Evolutionary conservation across 92 coral and sea anemone genomes (phyloP), one percentile per base, ranked within the genome.

Genomic region (Virgularia gustaviana): DNA sequence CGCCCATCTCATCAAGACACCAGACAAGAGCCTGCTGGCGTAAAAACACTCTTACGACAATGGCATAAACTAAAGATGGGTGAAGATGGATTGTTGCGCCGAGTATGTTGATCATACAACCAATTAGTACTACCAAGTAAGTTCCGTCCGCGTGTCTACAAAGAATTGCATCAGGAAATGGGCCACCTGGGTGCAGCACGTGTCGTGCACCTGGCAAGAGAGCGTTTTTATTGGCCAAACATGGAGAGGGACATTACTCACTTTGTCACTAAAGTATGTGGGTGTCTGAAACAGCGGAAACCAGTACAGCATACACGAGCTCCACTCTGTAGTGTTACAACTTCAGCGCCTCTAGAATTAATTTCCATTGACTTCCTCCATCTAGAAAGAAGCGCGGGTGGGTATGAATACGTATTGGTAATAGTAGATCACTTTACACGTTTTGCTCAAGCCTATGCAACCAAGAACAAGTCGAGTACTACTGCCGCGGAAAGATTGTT

Each of bases 151-250:
- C 23, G 29, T 18, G 87, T 70, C 18, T 83, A 77, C 35, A 37
- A 49, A 35, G 78, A 83, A 71, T 74, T 83, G 19, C 83, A 77
- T 38, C 78, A 83, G 23, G 39, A 83, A 18, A 83, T 67, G 79
- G 87, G 83, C 43, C 86, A 82, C 71, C 52, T 82, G 25, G 80
- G 70, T 27, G 70, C 70, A 5, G 85, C 72, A 20, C 80, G 77
- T 23, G 61, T 68, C 9, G 12, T 65, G 36, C 78, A 52, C 7
- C 43, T 83, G 25, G 87, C 87, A 27, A 41, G 79, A 65, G 82
- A 73, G 75, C 51, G 79, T 12, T 84, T 84, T 61, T 84, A 79
- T 36, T 84, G 76, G 85, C 78, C 82, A 10, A 78, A 72, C 33
- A 84, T 84, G 85, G 56, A 71, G 36, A 49, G 64, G 12, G 84